Conservation (phyloP, 2,797 vertebrate genomes). For the Poliocrania exsul region DNA sequence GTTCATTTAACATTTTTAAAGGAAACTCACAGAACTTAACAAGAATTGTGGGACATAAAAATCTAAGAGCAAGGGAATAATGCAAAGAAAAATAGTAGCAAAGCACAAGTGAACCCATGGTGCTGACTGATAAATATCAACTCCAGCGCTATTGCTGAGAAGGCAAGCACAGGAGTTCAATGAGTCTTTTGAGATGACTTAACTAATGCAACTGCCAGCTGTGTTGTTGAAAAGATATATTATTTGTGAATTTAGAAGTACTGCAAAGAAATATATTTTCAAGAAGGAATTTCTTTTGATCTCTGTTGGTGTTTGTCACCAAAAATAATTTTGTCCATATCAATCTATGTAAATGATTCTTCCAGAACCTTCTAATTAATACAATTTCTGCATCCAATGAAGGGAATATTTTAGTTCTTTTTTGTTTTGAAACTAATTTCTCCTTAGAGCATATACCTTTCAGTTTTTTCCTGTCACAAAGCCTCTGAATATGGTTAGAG, state of each 20-base stretch:
- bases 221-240: not conserved
- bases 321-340: not conserved
- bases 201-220: constrained; percentile 1
- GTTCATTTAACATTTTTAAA: not conserved
- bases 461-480: not conserved
- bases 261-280: constrained; percentile 2
- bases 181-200: not conserved
- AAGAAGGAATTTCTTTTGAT: not conserved
- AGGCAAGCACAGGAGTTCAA: not conserved
- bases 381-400: not conserved
- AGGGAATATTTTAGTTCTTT: not conserved
- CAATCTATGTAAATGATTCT: not conserved
- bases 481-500: not conserved
- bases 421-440: not conserved
- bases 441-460: not conserved
- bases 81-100: not conserved
- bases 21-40: not conserved
- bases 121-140: constrained; percentile 23
- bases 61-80: not conserved
- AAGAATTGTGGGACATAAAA: not conserved
- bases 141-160: not conserved
- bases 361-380: not conserved
- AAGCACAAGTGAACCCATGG: not conserved
- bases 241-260: not conserved
- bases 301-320: not conserved